Evolutionary conservation across 2,113 vertebrate genomes (phyloP).

Genomic region (Parotia lawesii): DNA sequence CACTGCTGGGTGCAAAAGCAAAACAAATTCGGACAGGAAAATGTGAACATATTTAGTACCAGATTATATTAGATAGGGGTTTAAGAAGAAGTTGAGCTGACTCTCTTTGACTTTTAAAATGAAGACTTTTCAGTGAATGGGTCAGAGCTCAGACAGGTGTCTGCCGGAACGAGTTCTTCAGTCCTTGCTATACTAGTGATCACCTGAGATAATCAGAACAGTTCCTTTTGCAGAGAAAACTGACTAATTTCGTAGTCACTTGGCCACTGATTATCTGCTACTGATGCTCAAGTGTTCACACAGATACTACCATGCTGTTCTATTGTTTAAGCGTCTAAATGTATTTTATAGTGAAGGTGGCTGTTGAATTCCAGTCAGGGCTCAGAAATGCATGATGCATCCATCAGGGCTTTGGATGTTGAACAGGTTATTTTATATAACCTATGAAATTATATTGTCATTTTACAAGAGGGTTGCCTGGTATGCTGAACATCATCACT

Average conservation of each 20-base stretch:
- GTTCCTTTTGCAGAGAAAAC: neutral
- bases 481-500: neutral
- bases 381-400: neutral
- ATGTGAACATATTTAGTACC: neutral
- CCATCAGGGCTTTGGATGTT: neutral
- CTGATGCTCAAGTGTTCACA: neutral
- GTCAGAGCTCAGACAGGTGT: neutral
- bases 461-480: neutral
- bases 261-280: neutral
- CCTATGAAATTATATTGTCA: neutral
- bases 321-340: neutral
- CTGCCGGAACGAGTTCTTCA: neutral
- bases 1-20: neutral
- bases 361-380: neutral
- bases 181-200: neutral
- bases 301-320: neutral
- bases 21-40: neutral
- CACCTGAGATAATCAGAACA: neutral
- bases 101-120: neutral
- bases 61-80: neutral
- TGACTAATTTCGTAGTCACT: neutral
- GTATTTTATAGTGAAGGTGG: neutral
- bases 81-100: neutral
- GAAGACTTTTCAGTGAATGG: neutral
- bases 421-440: neutral